These are phyloP conservation scores for Empidonax alnorum DNA, from an alignment of 2,113 vertebrate species.

Conservation along the genomic window DNA sequence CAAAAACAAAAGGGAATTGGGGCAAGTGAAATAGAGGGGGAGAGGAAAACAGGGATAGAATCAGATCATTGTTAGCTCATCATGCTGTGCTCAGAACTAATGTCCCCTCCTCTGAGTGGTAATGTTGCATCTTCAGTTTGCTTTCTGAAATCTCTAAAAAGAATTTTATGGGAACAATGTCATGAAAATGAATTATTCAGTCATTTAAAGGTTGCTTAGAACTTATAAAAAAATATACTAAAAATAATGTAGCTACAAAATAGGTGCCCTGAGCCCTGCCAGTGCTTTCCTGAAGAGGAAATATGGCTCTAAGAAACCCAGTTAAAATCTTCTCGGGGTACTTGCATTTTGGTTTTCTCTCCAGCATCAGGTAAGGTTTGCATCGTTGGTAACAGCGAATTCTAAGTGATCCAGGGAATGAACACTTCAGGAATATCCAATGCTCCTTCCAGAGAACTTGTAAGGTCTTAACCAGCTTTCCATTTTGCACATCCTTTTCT, in stretches of 20 bases:
- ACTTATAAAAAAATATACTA: neutral
- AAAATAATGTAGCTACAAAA: neutral
- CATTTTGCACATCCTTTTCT: neutral
- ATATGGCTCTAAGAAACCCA: neutral
- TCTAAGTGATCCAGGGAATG: neutral
- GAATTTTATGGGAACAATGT: fast-evolving
- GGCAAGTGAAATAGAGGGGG: neutral
- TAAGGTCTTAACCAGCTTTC: neutral
- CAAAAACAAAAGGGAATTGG: neutral
- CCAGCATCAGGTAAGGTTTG: too few species aligned
- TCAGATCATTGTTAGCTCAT: neutral
- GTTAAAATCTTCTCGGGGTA: fast-evolving
- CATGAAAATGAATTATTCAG: neutral
- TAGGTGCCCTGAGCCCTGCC: neutral
- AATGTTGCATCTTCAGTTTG: neutral
- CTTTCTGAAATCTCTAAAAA: neutral
- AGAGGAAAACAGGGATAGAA: neutral
- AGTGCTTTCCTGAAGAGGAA: neutral
- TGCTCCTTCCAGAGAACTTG: neutral
- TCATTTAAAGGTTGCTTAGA: neutral
- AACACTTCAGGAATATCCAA: neutral
- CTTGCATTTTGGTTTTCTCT: neutral
- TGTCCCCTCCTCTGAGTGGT: neutral
- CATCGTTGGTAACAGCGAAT: too few species aligned
- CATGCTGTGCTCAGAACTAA: neutral